phyloP scores from a whole-genome alignment of 2,113 vertebrate genomes.

The Phainopepla nitens region DNA sequence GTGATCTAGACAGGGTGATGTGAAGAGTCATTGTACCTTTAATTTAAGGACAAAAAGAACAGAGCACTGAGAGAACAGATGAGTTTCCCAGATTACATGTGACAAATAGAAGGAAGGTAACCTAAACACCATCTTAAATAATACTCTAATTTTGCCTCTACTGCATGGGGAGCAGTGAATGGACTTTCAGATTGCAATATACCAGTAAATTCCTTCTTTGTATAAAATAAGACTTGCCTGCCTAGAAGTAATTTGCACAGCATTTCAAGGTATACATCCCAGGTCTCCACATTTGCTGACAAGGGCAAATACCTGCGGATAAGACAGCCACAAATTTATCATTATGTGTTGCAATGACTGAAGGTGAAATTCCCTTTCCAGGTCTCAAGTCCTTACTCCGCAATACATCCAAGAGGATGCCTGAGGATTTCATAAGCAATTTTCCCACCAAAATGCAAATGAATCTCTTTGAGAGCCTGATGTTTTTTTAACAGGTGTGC shows the following conservation, averaged over 20 bases:
- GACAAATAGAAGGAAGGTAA: not conserved
- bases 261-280: not conserved
- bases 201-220: not conserved
- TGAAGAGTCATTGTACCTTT: not conserved
- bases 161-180: not conserved
- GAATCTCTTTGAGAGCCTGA: not conserved
- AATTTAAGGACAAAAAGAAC: not conserved
- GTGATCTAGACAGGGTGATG: not conserved
- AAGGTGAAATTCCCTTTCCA: not conserved
- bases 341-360: not conserved
- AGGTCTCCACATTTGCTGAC: not conserved
- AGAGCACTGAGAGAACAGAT: not conserved
- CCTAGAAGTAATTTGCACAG: not conserved
- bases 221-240: not conserved
- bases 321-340: not conserved
- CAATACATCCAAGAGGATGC: not conserved
- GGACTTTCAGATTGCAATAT: not conserved
- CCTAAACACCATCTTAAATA: not conserved
- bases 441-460: not conserved
- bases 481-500: not conserved
- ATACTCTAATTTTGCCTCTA: not conserved
- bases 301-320: not conserved
- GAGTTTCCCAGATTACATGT: not conserved
- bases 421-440: not conserved
- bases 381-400: not conserved